phyloP scores from a whole-genome alignment of 2,888 invertebrate genomes.

The Drosophila helvetica region DNA sequence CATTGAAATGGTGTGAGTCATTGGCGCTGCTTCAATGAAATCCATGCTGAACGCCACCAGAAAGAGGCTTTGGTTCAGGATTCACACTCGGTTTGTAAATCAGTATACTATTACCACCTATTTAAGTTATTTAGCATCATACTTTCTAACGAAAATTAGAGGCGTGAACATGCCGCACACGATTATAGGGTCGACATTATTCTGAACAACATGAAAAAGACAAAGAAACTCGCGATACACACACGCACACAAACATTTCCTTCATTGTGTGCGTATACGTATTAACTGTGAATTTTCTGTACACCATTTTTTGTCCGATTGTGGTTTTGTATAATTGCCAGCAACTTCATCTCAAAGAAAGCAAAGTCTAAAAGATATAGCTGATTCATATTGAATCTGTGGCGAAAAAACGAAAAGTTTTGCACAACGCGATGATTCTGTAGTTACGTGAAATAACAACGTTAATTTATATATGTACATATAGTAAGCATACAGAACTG shows the following conservation, averaged over 20 bases:
- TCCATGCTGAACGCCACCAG: conserved; percentile 56
- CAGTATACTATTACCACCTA: conserved; percentile 36
- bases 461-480: conserved; percentile 38
- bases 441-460: conserved; percentile 29
- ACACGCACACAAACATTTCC: conserved; percentile 1
- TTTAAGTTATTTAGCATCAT: conserved; percentile 47
- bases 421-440: conserved; percentile 4
- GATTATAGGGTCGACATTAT: conserved; percentile 5
- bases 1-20: conserved; percentile 63
- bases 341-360: conserved; percentile 21
- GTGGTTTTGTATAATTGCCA: conserved; percentile 32
- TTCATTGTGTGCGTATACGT: conserved; percentile 17
- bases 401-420: background rate
- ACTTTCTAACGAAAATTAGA: background rate
- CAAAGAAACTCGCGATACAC: conserved; percentile 21
- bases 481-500: conserved; percentile 57
- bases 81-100: conserved; percentile 78
- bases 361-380: conserved; percentile 28
- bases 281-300: conserved; percentile 45
- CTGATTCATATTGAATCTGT: conserved; percentile 80
- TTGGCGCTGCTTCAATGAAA: conserved; percentile 57
- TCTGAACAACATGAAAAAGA: conserved; percentile 52
- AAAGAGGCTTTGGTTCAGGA: conserved; percentile 62
- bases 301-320: conserved; percentile 45
- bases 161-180: background rate